Evolutionary conservation across 1,140 invertebrate species (phyloP), one percentile per base, ranked within the genome.

Genomic region (Agraylea sexmaculata): DNA sequence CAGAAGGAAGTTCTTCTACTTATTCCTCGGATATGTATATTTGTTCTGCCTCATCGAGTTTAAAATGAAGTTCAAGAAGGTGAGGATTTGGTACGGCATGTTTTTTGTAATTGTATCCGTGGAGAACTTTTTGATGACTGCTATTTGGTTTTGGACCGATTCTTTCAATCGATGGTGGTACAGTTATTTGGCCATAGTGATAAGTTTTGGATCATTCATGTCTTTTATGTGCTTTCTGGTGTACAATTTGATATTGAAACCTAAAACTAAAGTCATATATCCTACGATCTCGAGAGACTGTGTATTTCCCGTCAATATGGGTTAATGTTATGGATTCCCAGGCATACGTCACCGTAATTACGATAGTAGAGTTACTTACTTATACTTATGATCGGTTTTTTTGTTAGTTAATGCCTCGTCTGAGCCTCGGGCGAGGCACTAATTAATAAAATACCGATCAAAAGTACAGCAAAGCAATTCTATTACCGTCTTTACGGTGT

Each of bases 41-140:
- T 65, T 82, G 20, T 76, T 81, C 52, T 77, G 77, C 52, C 59
- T 82, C 17, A 75, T 84, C 46, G 81, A 84, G 51, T 81, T 82
- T 46, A 78, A 79, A 48, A 73, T 81, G 29, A 77, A 75, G 59
- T 83, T 83, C 48, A 77, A 71, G 37, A 72, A 76, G 46, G 71
- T 78, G 3, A 69, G 75, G 7, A 60, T 72, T 18, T 79, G 78
- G 70, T 72, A 80, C 38, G 57, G 72, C 22, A 61, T 68, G 36
- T 84, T 77, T 59, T 70, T 78, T 50, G 56, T 69, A 17, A 61
- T 81, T 17, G 70, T 77, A 11, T 69, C 77, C 21, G 42, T 63
- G 10, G 77, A 84, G 58, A 83, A 78, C 50, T 60, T 73, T 19
- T 49, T 68, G 12, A 73, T 83, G 57, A 73, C 75, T 17, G 52